Evolutionary conservation across 2,797 vertebrate species (phyloP).

Genomic region (Sciurus carolinensis): DNA sequence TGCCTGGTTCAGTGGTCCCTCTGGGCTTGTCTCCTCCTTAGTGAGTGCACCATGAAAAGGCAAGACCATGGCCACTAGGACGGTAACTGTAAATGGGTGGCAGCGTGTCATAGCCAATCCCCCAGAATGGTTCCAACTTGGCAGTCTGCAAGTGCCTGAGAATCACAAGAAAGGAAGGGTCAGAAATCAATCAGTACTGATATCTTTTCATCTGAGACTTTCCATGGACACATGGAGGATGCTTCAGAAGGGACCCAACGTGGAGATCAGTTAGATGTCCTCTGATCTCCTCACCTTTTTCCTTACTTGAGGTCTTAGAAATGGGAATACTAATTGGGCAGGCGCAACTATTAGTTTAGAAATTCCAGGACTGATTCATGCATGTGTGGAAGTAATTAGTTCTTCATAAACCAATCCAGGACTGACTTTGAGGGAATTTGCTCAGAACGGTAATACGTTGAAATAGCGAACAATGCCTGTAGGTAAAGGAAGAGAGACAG

Average conservation of each 20-base stretch:
- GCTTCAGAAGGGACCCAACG: not conserved
- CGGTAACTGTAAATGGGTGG: not conserved
- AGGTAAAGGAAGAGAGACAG: not conserved
- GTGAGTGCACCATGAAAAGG: not conserved
- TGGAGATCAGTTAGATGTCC: not conserved
- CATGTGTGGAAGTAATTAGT: slow-evolving; percentile 1
- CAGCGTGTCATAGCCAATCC: not conserved
- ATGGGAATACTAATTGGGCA: not conserved
- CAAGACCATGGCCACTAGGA: not conserved
- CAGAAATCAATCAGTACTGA: not conserved
- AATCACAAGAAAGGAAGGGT: not conserved
- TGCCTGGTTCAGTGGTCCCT: no score
- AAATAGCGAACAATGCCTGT: not conserved
- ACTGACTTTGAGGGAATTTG: not conserved
- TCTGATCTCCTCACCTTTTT: not conserved
- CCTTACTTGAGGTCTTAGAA: not conserved
- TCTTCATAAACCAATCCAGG: not conserved
- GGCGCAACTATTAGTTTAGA: not conserved
- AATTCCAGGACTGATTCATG: not conserved
- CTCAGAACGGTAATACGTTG: not conserved
- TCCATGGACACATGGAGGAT: not conserved
- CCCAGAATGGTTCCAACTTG: not conserved
- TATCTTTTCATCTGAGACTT: not conserved
- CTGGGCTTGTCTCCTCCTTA: not conserved
- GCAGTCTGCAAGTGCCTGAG: not conserved